phyloP scores from a whole-genome alignment of 1,140 invertebrate genomes.

The Bombus sibiricus region DNA sequence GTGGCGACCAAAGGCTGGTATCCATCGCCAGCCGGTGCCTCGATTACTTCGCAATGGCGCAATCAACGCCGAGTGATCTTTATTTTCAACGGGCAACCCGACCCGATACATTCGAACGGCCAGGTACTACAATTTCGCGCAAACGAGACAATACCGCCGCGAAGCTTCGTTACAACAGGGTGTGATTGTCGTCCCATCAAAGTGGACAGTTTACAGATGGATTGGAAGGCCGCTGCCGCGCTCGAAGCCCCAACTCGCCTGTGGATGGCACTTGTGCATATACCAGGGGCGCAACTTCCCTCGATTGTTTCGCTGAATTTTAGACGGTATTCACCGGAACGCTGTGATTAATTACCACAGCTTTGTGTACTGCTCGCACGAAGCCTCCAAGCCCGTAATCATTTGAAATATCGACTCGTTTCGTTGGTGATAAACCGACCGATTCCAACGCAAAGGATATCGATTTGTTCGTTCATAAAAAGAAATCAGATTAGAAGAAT shows the following conservation, averaged over 20 bases:
- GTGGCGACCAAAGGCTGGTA: not conserved
- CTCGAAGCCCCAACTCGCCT: conserved; percentile 34
- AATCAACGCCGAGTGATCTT: conserved; percentile 79
- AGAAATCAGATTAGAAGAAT: not conserved
- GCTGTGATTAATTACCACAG: conserved; percentile 50
- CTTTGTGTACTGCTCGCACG: conserved; percentile 6
- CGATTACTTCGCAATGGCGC: conserved; percentile 72
- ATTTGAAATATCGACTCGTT: conserved; percentile 19
- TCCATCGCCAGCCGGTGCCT: conserved; percentile 53
- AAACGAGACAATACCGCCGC: conserved; percentile 76
- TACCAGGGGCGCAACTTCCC: conserved; percentile 55
- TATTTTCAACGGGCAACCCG: conserved; percentile 67
- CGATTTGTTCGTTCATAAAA: not conserved
- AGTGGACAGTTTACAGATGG: conserved; percentile 82
- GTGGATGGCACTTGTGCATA: conserved; percentile 57
- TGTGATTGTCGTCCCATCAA: conserved; percentile 82
- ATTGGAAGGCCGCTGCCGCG: conserved; percentile 69
- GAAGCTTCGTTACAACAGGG: conserved; percentile 77
- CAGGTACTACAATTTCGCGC: conserved; percentile 76
- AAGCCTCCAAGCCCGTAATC: conserved; percentile 17
- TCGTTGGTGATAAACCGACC: conserved; percentile 5
- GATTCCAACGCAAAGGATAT: not conserved
- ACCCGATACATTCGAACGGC: conserved; percentile 71
- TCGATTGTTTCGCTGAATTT: conserved; percentile 51
- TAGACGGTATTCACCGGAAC: conserved; percentile 47